Conservation (phyloP, 2,888 invertebrate genomes). For the Callinectes sapidus region DNA sequence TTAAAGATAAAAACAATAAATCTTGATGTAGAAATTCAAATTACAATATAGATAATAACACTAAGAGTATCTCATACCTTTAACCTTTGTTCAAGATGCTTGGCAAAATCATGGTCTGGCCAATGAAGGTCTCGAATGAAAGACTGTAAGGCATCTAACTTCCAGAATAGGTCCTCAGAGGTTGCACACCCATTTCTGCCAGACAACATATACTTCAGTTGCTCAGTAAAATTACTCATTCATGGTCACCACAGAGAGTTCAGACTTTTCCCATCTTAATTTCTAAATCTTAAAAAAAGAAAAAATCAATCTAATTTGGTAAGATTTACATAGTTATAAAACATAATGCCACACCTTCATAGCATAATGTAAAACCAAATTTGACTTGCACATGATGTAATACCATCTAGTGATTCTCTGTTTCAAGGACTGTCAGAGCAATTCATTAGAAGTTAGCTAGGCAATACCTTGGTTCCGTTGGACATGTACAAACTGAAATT, state of each 20-base stretch:
- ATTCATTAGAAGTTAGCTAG: neutral
- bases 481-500: too few relatives aligned
- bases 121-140: constrained; percentile 98
- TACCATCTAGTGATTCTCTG: neutral
- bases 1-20: neutral
- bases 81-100: constrained; percentile 95
- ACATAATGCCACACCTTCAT: neutral
- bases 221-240: constrained; percentile 7
- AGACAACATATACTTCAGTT: constrained; percentile 44
- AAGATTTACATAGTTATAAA: neutral
- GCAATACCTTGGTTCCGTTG: neutral
- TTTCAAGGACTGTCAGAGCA: neutral
- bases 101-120: constrained; percentile 98
- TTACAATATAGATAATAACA: neutral
- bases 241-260: constrained; percentile 59
- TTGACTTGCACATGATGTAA: neutral
- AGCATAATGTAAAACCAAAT: neutral
- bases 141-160: constrained; percentile 97
- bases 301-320: neutral
- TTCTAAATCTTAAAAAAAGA: neutral
- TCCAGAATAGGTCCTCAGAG: constrained; percentile 99
- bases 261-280: constrained; percentile 44
- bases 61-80: constrained; percentile 75
- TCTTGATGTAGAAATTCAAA: too few relatives aligned
- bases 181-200: constrained; percentile 95